Base-by-base conservation (phyloP, 1,140 invertebrate genomes). In the Leguminivora glycinivorella region DNA sequence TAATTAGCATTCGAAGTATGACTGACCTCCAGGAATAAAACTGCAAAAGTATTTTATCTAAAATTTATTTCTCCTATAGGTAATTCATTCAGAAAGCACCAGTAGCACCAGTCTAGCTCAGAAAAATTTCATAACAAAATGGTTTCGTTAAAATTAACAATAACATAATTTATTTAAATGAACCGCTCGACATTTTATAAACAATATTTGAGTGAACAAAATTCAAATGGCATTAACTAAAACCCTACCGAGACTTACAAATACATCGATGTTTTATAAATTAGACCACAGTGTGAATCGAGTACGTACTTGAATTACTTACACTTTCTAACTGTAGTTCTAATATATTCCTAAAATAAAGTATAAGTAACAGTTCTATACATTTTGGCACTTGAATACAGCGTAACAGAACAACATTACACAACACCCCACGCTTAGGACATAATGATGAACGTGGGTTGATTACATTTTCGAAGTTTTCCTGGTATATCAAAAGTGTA, bases 1-100 rank as follows among this genome's bases (percentile, higher is more conserved):
- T 63, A 17, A 31, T 63, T 63, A 63, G 25, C 14, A 63, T 63
- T 31, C 58, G 4, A 14, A 63, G 26, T 63, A 63, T 63, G 26
- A 29, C 25, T 29, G 58, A 63, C 26, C 58, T 10, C 25, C 29
- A 31, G 58, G n/a, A 63, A 31, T 29, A 63, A 63, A 63, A 63
- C 26, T 63, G 25, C 26, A 31, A 63, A 63, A 14, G 29, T 63
- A 31, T 19, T 63, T 63, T 63, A 31, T 63, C 31, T 31, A 63
- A 63, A 63, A 34, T 63, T 34, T 63, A 63, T 63, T 63, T 31
- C 58, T 34, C 58, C 58, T 63, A 34, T 63, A n/a, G n/a, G n/a
- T n/a, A 63, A 63, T 31, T 63, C 58, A 63, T 63, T 63, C 58
- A 63, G 19, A 29, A 31, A 63, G 58, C 58, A 63, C 58, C 58